Evolutionary conservation across 2,113 vertebrate genomes (phyloP), one percentile per base, ranked within the genome.

Genomic region (Nansenia antarctica): DNA sequence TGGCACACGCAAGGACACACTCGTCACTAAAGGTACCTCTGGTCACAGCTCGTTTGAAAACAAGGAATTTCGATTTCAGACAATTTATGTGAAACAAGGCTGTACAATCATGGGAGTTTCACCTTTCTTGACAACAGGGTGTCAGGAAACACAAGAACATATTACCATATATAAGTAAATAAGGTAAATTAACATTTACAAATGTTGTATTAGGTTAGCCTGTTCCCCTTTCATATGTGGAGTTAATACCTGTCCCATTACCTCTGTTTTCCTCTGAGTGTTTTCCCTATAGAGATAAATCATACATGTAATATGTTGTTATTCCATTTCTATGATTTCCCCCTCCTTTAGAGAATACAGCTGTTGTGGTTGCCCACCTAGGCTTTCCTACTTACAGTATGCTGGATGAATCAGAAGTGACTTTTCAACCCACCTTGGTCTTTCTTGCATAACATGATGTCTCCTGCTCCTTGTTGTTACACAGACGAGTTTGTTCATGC

Each of bases 21-120:
- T 95, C 54, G 92, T 99, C 73, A 99, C 98, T 77, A 98, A 99
- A 94, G 98, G 98, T 99, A 93, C 15, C 30, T 72, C 62, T 32
- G 35, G 67, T 69, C 60, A n/a, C n/a, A n/a, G 34, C 14, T 35
- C 8, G 62, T 29, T 29, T 24, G 22, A 11, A 22, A 35, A 7
- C 15, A 7, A 27, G 57, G 9, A 18, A 31, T 26, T 37, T 22
- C 12, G 2, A 63, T 57, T 20, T 59, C 35, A 11, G 8, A 69
- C 27, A 55, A 72, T 69, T 68, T 60, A 68, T 57, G n/a, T 81
- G 70, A 81, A 63, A 81, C 73, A 67, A 71, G 49, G 70, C 72
- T 85, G 69, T 81, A 57, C 62, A 35, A 78, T 85, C 71, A 81
- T 74, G 29, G 45, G n/a, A 31, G 69, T 82, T 76, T 79, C 60